A percentile compares a stretch with the other conserved stretches of the same genome.
phyloP scores from a whole-genome alignment of 1,140 invertebrate species.

The Centruroides sculpturatus region DNA sequence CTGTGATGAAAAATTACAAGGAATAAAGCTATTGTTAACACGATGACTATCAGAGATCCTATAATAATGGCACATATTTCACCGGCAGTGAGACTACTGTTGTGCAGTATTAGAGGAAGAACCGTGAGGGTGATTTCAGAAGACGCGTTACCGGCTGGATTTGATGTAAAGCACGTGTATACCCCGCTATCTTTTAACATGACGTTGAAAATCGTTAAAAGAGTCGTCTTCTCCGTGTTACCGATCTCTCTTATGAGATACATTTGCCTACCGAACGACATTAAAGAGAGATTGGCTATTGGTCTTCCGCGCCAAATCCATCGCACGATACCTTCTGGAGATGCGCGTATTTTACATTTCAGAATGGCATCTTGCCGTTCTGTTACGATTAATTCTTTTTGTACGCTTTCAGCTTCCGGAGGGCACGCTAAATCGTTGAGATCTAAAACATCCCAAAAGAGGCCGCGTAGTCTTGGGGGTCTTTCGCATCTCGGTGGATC shows the following conservation, averaged over 20 bases:
- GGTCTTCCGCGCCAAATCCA: slow-evolving; percentile 77
- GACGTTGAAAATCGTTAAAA: slow-evolving; percentile 66
- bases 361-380: slow-evolving; percentile 44
- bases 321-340: slow-evolving; percentile 59
- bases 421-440: slow-evolving; percentile 62
- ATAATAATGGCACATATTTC: no score
- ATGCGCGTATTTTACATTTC: slow-evolving; percentile 58
- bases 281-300: slow-evolving; percentile 44
- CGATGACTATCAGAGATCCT: no score
- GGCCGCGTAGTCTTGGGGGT: slow-evolving; percentile 47
- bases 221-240: slow-evolving; percentile 51
- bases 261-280: slow-evolving; percentile 42
- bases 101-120: no score
- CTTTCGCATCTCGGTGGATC: slow-evolving; percentile 51
- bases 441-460: slow-evolving; percentile 49
- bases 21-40: no score
- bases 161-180: slow-evolving; percentile 81
- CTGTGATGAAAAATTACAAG: no score
- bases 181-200: slow-evolving; percentile 73
- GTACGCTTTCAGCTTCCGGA: slow-evolving; percentile 51
- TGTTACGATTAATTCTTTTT: slow-evolving; percentile 22
- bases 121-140: no score
- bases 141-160: slow-evolving; percentile 50
- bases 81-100: no score
- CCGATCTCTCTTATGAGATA: slow-evolving; percentile 62